Evolutionary conservation across 2,888 invertebrate genomes (phyloP), one percentile per base, ranked within the genome.

Genomic region (Salticus scenicus): DNA sequence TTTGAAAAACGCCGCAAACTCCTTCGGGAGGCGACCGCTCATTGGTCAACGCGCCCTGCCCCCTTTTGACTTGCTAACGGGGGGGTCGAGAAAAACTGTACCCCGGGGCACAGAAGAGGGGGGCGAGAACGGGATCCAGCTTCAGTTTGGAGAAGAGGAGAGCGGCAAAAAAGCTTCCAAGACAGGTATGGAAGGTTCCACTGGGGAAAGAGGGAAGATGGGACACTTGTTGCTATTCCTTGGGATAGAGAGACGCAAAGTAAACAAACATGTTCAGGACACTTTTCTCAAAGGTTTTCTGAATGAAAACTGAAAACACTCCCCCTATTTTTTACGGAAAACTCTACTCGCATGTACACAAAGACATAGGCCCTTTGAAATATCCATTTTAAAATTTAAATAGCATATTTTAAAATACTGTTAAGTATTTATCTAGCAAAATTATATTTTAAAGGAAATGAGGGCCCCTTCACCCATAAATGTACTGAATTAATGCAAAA

Each of bases 181-280:
- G 83, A 77, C 83, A 83, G 83, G 83, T 83, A 83, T 77, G 83
- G 83, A 47, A 77, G 51, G 57, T 77, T 77, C 83, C 83, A 83
- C 69, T 64, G 7, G 24, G 10, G 63, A 31, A 41, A 12, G 37
- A 47, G 71, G 76, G 67, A 47, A 31, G 41, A 41, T 28, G 67
- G 37, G 41, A 70, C 83, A 77, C 82, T 82, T 82, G 82, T 76
- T 82, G 76, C 81, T 75, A n/a, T 51, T 20, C 5, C 66, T 30
- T 28, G 51, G 37, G 24, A 28, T 28, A 67, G 14, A 20, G 72
- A 28, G 31, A 33, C 31, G 47, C 14, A 64, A 28, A 51, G 83
- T 83, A 83, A 83, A 83, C 83, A 83, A 83, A 83, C 83, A 67
- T 33, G 57, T 37, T 37, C 37, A 37, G 37, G 37, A 10, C 37